These are phyloP conservation scores for Stictocephala bisonia DNA, from an alignment of 2,888 invertebrate genomes.

Conservation along the genomic window DNA sequence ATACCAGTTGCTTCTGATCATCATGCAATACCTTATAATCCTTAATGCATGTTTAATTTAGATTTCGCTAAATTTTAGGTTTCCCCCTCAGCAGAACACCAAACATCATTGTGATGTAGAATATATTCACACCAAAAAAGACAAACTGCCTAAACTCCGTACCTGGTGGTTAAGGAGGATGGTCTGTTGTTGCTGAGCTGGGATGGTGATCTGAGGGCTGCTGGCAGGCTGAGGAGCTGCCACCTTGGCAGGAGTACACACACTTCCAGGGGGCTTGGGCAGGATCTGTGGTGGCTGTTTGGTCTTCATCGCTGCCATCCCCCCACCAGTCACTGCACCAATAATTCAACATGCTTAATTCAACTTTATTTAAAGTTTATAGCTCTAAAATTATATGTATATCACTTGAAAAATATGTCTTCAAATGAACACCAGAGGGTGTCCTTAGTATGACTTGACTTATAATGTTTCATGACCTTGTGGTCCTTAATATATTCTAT, in stretches of 20 bases:
- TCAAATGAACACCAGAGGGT: background rate
- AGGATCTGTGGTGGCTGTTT: slow-evolving; percentile 72
- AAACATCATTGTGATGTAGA: too few species aligned
- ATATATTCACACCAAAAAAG: too few species aligned
- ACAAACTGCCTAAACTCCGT: too few species aligned
- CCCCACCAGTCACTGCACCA: slow-evolving; percentile 39
- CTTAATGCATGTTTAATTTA: too few species aligned
- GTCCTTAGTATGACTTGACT: too few species aligned
- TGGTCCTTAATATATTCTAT: too few species aligned
- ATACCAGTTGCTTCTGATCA: too few species aligned
- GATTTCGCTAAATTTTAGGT: too few species aligned
- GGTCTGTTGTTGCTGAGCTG: slow-evolving; percentile 44
- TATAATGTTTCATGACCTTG: too few species aligned
- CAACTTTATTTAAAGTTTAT: background rate
- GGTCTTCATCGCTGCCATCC: slow-evolving; percentile 61
- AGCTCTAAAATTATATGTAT: background rate
- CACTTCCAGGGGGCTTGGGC: slow-evolving; percentile 68
- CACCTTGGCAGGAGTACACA: slow-evolving; percentile 46
- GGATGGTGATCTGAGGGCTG: slow-evolving; percentile 36
- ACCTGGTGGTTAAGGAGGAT: slow-evolving; percentile 50
- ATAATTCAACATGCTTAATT: background rate
- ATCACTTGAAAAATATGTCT: background rate
- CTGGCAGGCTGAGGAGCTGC: slow-evolving; percentile 17
- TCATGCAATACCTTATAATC: too few species aligned
- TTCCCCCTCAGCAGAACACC: too few species aligned